These are phyloP conservation scores for Euclidia mi DNA, from an alignment of 2,888 invertebrate species.

Conservation along the genomic window DNA sequence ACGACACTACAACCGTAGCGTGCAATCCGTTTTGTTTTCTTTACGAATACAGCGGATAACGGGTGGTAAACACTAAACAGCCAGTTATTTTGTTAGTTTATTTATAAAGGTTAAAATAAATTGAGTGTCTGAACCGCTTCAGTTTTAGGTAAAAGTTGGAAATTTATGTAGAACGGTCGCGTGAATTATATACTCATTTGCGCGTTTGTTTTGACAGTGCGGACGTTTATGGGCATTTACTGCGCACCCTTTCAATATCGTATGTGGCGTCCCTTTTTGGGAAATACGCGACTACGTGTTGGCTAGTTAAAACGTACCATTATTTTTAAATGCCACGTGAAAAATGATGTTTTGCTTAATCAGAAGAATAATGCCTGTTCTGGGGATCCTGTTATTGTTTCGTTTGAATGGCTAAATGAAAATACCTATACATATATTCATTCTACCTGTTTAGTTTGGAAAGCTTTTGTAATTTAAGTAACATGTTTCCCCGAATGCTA, in stretches of 20 bases:
- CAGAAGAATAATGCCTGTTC: too few relatives aligned
- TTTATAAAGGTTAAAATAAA: constrained; percentile 53
- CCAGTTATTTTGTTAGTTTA: constrained; percentile 53
- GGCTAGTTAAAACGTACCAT: constrained; percentile 10
- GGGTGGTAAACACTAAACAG: constrained; percentile 60
- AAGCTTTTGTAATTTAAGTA: too few relatives aligned
- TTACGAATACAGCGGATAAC: constrained; percentile 58
- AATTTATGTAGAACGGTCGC: constrained; percentile 15
- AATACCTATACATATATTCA: too few relatives aligned
- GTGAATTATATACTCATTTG: constrained; percentile 20
- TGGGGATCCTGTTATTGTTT: too few relatives aligned
- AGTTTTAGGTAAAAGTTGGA: constrained; percentile 16
- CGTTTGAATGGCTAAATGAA: too few relatives aligned
- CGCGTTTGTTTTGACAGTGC: constrained; percentile 21
- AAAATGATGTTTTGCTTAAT: too few relatives aligned
- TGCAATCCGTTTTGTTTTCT: constrained; percentile 64
- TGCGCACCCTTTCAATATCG: constrained; percentile 15
- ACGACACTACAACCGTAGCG: constrained; percentile 57
- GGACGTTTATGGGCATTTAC: constrained; percentile 20
- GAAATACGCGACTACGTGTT: constrained; percentile 2
- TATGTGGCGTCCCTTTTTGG: constrained; percentile 8
- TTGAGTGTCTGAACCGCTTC: constrained; percentile 43
- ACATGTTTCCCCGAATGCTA: too few relatives aligned
- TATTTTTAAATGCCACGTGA: constrained; percentile 1
- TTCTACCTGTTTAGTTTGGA: too few relatives aligned